These are phyloP conservation scores for Drosophila nr. fundita DNA, from an alignment of 2,888 invertebrate species.

Conservation along the genomic window DNA sequence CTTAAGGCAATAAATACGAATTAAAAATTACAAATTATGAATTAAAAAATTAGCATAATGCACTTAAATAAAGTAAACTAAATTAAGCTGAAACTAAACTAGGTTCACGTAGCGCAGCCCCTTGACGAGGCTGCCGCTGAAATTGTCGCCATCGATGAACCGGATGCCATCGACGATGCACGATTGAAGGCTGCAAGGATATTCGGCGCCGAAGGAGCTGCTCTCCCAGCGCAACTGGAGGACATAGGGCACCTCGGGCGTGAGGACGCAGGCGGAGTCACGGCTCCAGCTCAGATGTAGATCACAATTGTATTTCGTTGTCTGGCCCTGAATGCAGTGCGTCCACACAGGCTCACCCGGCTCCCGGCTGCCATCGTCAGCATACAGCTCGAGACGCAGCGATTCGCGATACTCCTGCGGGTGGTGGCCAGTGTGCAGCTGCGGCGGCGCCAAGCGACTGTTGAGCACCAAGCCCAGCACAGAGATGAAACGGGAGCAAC, in stretches of 20 bases:
- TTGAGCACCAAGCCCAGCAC: slow-evolving; percentile 82
- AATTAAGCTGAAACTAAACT: slow-evolving; percentile 67
- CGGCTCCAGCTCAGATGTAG: slow-evolving; percentile 79
- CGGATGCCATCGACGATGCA: slow-evolving; percentile 78
- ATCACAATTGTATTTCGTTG: slow-evolving; percentile 84
- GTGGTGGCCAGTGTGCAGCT: slow-evolving; percentile 51
- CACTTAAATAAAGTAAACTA: slow-evolving; percentile 2
- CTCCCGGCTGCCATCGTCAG: slow-evolving; percentile 38
- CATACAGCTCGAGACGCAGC: slow-evolving; percentile 78
- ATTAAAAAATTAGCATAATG: slow-evolving; percentile 15
- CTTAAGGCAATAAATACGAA: slow-evolving; percentile 68
- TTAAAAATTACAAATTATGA: slow-evolving; percentile 45
- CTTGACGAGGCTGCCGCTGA: slow-evolving; percentile 82
- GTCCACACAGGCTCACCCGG: slow-evolving; percentile 67
- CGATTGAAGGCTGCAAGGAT: slow-evolving; percentile 83
- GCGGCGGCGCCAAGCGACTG: slow-evolving; percentile 82
- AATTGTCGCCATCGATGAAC: slow-evolving; percentile 77
- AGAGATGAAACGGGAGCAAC: slow-evolving; percentile 82
- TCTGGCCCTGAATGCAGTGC: slow-evolving; percentile 72
- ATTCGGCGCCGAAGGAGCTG: slow-evolving; percentile 82
- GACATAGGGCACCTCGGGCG: slow-evolving; percentile 81
- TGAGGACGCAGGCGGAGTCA: slow-evolving; percentile 77
- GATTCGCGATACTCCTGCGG: slow-evolving; percentile 80
- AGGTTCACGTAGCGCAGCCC: slow-evolving; percentile 82
- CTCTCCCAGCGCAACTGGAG: slow-evolving; percentile 82